Conservation (phyloP, 2,113 vertebrate species). For the Scomber colias region DNA sequence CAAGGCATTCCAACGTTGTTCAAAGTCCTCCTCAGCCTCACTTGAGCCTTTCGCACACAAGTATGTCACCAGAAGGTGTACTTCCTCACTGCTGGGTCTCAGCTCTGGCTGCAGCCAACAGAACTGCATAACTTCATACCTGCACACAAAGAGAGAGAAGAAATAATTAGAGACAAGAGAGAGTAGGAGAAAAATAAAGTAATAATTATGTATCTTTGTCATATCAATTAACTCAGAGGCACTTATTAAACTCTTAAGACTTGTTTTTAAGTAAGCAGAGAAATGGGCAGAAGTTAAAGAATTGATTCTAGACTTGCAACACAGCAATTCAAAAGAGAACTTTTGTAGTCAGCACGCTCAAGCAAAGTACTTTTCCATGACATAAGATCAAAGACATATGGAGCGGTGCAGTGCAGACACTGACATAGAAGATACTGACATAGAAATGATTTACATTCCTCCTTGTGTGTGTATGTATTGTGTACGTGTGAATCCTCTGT, state of each 20-base stretch:
- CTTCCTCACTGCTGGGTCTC: constrained; percentile 94
- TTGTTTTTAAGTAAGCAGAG: background rate
- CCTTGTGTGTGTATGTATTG: constrained; percentile 14
- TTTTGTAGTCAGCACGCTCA: constrained; percentile 42
- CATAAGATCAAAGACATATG: constrained; percentile 7
- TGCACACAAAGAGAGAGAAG: constrained; percentile 64
- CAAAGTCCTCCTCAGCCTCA: constrained; percentile 93
- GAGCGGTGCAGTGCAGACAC: constrained; percentile 23
- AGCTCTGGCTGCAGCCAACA: constrained; percentile 98
- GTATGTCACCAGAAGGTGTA: constrained; percentile 95
- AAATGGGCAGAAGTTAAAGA: background rate
- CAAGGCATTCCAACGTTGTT: constrained; percentile 95
- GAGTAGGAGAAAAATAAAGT: background rate
- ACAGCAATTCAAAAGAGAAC: background rate
- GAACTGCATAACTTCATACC: constrained; percentile 99
- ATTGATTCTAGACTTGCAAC: background rate
- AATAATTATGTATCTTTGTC: background rate
- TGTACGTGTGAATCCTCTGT: background rate
- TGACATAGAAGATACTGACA: constrained; percentile 48
- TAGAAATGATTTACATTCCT: constrained; percentile 19
- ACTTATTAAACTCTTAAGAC: background rate
- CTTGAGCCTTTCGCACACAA: constrained; percentile 93
- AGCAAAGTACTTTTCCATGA: constrained; percentile 18
- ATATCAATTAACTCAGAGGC: background rate
- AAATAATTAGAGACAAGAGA: background rate